Conservation (phyloP, 2,797 vertebrate species). For the Lepilemur septentrionalis region DNA sequence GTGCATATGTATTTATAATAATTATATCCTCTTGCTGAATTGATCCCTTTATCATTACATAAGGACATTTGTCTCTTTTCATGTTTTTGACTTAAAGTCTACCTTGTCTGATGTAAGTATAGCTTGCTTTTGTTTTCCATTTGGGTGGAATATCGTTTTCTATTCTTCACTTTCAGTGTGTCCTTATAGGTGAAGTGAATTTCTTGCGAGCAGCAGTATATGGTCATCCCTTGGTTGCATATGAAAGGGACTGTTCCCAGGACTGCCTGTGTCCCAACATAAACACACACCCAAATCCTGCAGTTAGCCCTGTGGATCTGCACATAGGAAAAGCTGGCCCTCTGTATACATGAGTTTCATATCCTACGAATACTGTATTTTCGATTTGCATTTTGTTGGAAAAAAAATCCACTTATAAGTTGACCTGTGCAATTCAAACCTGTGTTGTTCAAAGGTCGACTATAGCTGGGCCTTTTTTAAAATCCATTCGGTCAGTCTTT, state of each 20-base stretch:
- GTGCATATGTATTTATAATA: no score
- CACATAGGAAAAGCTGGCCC: not conserved
- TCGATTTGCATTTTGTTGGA: not conserved
- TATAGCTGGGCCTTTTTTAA: not conserved
- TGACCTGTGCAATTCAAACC: not conserved
- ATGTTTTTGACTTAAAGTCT: not conserved
- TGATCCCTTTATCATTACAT: not conserved
- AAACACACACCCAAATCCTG: not conserved
- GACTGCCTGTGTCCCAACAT: not conserved
- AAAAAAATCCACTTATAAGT: not conserved
- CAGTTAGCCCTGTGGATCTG: not conserved
- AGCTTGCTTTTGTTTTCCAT: not conserved
- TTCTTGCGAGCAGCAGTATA: no score
- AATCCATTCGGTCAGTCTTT: not conserved
- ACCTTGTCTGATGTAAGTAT: not conserved
- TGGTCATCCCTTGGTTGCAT: not conserved
- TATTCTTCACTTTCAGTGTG: not conserved
- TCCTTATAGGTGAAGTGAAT: not conserved
- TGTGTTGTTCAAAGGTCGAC: not conserved
- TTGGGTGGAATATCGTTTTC: not conserved
- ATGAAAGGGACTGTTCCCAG: not conserved
- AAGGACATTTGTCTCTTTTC: not conserved
- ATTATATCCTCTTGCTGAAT: no score
- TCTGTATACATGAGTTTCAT: not conserved
- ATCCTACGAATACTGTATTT: not conserved